Evolutionary conservation across 2,888 invertebrate species (phyloP).

Genomic region (Peribatodes rhomboidaria): DNA sequence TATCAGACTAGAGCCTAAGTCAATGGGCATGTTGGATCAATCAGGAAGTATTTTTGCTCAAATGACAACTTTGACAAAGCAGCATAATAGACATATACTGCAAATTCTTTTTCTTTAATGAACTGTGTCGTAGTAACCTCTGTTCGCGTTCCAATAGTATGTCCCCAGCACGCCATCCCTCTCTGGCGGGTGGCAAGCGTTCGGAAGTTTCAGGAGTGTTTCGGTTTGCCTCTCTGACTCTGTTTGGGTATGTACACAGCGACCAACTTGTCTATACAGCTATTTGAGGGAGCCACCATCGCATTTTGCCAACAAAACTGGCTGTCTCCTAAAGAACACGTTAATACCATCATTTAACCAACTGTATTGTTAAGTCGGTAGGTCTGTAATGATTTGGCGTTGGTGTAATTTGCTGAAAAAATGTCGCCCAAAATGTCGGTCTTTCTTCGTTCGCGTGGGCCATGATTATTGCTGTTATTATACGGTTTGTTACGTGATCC

Average conservation of each 20-base stretch:
- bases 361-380: background rate
- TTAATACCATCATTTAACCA: background rate
- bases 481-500: conserved; percentile 51
- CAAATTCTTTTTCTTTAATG: too few species aligned
- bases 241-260: conserved; percentile 75
- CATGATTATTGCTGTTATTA: conserved; percentile 70
- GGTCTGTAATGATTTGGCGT: conserved; percentile 76
- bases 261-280: background rate
- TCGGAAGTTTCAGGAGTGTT: conserved; percentile 82
- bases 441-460: conserved; percentile 63
- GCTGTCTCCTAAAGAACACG: background rate
- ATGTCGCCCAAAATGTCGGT: conserved; percentile 63
- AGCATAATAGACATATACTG: too few species aligned
- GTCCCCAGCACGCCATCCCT: conserved; percentile 60
- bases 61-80: too few species aligned
- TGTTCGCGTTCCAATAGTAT: conserved; percentile 66
- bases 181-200: conserved; percentile 75
- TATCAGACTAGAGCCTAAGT: too few species aligned
- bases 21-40: too few species aligned
- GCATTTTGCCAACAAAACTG: background rate
- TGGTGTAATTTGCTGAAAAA: conserved; percentile 82
- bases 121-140: background rate
- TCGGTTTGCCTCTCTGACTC: conserved; percentile 85
- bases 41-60: too few species aligned
- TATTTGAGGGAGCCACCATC: background rate